These are phyloP conservation scores for Enteromius unitaeniatus DNA, from an alignment of 2,797 vertebrate genomes.

Conservation along the genomic window DNA sequence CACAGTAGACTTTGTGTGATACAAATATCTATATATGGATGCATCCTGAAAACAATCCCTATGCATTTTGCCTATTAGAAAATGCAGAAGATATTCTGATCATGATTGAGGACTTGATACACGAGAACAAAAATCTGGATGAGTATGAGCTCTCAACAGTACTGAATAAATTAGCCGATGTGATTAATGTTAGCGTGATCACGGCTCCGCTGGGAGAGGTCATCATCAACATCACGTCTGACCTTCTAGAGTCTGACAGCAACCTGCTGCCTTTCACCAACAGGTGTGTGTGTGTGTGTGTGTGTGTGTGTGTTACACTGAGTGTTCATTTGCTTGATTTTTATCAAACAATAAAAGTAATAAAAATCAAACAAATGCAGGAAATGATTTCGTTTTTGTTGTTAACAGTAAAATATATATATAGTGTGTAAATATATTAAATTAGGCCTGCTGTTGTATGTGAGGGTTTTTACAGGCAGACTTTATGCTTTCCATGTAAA, in stretches of 20 bases:
- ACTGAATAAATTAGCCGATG: slow-evolving; percentile 78
- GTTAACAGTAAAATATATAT: neutral
- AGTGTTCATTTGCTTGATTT: neutral
- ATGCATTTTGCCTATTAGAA: slow-evolving; percentile 69
- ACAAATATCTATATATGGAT: neutral
- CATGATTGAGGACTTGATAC: slow-evolving; percentile 80
- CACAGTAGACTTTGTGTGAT: neutral
- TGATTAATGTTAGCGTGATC: slow-evolving; percentile 72
- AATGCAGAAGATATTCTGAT: slow-evolving; percentile 80
- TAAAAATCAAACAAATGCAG: neutral
- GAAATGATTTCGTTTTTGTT: neutral
- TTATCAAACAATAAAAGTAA: slow-evolving; percentile 13
- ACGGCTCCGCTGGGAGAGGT: slow-evolving; percentile 74
- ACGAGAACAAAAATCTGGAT: slow-evolving; percentile 63
- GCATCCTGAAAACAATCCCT: neutral
- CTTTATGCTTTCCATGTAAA: neutral
- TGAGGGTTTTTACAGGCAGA: slow-evolving; percentile 2
- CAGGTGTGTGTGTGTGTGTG: slow-evolving; percentile 75
- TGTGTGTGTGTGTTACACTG: slow-evolving; percentile 58
- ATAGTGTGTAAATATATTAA: neutral
- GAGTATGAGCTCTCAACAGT: slow-evolving; percentile 78
- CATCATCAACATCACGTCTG: slow-evolving; percentile 78
- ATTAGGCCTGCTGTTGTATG: slow-evolving; percentile 12
- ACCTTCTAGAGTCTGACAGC: slow-evolving; percentile 77
- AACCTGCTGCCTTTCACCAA: slow-evolving; percentile 78